A percentile compares a stretch with the other conserved stretches of the same genome.
Evolutionary conservation across 2,113 vertebrate species (phyloP).

Genomic region (Athene noctua): DNA sequence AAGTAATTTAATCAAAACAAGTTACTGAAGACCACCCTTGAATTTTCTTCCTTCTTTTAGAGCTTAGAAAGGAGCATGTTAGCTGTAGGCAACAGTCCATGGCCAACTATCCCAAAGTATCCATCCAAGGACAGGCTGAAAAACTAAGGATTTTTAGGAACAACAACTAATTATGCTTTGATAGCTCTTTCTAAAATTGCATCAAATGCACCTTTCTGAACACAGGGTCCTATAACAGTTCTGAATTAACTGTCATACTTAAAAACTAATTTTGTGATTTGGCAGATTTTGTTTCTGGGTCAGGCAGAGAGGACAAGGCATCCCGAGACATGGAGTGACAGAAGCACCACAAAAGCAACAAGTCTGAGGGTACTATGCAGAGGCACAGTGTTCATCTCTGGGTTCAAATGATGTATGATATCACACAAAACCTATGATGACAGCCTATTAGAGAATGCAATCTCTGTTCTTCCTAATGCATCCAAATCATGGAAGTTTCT

Average conservation of each 20-base stretch:
- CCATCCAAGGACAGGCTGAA: background rate
- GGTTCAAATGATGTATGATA: background rate
- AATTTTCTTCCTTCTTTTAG: background rate
- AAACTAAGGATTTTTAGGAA: background rate
- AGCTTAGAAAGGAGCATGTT: background rate
- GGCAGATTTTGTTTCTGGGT: background rate
- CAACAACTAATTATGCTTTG: background rate
- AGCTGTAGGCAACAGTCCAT: background rate
- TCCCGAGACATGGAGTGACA: accelerated
- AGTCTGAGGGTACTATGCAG: background rate
- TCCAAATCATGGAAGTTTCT: background rate
- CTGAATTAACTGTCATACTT: background rate
- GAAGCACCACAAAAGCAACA: background rate
- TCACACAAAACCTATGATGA: background rate
- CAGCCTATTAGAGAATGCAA: background rate
- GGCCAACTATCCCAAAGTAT: background rate
- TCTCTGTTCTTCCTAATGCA: background rate
- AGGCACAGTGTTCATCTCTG: background rate
- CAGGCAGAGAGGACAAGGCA: background rate
- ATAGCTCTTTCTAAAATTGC: background rate
- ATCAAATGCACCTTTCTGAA: background rate
- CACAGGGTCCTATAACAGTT: background rate
- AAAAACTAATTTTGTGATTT: background rate
- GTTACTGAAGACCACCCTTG: background rate
- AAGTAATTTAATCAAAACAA: background rate